Conservation (phyloP, 2,797 vertebrate genomes). For the Ctenopoma multispine region DNA sequence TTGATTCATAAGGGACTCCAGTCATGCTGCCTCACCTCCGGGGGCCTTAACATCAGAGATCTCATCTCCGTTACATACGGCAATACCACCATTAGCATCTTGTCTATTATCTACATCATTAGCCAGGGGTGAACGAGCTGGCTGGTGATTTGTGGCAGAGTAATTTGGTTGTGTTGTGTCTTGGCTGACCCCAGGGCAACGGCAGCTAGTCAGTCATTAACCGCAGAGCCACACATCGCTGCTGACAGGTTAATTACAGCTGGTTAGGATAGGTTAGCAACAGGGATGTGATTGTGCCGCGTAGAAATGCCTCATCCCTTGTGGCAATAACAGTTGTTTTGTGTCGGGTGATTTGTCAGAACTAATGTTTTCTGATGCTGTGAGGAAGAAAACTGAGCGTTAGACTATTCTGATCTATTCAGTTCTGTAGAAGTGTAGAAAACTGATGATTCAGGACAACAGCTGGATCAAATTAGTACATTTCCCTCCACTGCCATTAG, state of each 20-base stretch:
- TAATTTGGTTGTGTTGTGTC: constrained; percentile 72
- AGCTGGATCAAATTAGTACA: neutral
- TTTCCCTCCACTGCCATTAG: neutral
- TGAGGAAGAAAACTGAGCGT: neutral
- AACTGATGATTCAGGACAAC: neutral
- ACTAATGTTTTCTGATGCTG: constrained; percentile 25
- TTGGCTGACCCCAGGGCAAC: constrained; percentile 67
- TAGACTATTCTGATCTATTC: neutral
- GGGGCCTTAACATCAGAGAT: constrained; percentile 66
- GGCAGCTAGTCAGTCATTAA: constrained; percentile 77
- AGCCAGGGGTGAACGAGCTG: constrained; percentile 66
- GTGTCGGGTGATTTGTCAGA: constrained; percentile 41
- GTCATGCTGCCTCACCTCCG: constrained; percentile 61
- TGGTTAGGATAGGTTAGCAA: constrained; percentile 72
- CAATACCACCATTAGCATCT: constrained; percentile 62
- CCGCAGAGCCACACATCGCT: constrained; percentile 49
- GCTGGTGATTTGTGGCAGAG: constrained; percentile 71
- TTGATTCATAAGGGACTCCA: constrained; percentile 67
- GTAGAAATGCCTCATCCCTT: constrained; percentile 23
- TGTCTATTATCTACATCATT: constrained; percentile 73
- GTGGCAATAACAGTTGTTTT: constrained; percentile 34
- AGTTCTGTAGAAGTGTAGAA: neutral
- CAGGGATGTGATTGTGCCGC: constrained; percentile 23
- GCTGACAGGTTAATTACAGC: constrained; percentile 79
- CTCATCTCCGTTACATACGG: constrained; percentile 58